A percentile compares a stretch with the other conserved stretches of the same genome.
Conservation (phyloP, 2,113 vertebrate genomes). For the Atractosteus spatula region DNA sequence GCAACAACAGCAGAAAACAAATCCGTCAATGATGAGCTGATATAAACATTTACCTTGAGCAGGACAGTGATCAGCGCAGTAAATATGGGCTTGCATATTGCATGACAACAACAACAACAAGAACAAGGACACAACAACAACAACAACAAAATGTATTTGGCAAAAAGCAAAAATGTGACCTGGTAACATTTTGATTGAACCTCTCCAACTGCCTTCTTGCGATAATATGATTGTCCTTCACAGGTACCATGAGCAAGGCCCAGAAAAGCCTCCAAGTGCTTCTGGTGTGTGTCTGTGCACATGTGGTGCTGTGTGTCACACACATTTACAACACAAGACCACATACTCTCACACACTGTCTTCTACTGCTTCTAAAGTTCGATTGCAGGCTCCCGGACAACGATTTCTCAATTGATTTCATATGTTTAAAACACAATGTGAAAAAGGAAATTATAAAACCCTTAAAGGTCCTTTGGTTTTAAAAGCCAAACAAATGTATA, state of each 20-base stretch:
- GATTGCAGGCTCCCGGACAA: conserved; percentile 48
- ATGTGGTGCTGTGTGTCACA: conserved; percentile 43
- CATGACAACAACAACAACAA: conserved; percentile 58
- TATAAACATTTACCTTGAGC: conserved; percentile 54
- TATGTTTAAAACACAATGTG: conserved; percentile 30
- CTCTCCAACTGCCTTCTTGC: conserved; percentile 56
- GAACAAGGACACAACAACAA: conserved; percentile 30
- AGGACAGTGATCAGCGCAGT: conserved; percentile 49
- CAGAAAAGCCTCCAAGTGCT: conserved; percentile 65
- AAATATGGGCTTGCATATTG: conserved; percentile 67
- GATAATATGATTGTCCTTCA: conserved; percentile 74
- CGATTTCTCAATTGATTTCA: conserved; percentile 55
- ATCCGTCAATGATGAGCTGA: conserved; percentile 51
- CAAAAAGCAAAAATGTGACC: conserved; percentile 68
- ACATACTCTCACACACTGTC: not conserved
- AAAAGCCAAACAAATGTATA: conserved; percentile 46
- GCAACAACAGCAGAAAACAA: conserved; percentile 74
- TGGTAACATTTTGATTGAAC: conserved; percentile 53
- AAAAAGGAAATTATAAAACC: conserved; percentile 36
- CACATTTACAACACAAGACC: not conserved
- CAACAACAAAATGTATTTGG: conserved; percentile 58
- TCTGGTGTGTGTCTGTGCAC: conserved; percentile 52
- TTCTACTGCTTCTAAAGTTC: conserved; percentile 26
- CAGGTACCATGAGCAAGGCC: conserved; percentile 46
- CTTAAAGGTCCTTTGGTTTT: conserved; percentile 68